A percentile compares a stretch with the other conserved stretches of the same genome.
These are phyloP conservation scores for Henricia sp. DNA, from an alignment of 53 echinoderm and acorn worm genomes.

Conservation along the genomic window DNA sequence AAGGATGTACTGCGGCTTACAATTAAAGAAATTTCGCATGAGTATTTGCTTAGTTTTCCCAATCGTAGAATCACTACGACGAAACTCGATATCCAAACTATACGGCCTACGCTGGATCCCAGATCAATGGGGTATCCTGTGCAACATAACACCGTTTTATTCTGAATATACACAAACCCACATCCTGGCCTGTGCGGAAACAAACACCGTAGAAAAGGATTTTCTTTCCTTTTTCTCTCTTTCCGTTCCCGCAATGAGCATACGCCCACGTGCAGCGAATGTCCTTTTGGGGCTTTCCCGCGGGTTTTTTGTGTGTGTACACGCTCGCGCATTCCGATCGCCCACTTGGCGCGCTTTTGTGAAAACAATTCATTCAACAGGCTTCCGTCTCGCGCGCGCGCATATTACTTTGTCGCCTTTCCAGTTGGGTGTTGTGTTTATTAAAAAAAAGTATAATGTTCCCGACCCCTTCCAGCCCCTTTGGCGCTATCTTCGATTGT, in stretches of 20 bases:
- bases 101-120: conserved; percentile 36
- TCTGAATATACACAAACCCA: conserved; percentile 38
- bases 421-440: not conserved
- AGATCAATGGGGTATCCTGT: conserved; percentile 21
- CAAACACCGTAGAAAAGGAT: conserved; percentile 3
- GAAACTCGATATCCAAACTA: conserved; percentile 42
- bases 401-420: not conserved
- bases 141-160: conserved; percentile 31
- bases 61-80: too few species aligned
- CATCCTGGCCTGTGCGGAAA: conserved; percentile 30
- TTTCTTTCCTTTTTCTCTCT: not conserved
- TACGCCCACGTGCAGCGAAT: conserved; percentile 24
- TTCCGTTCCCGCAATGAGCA: not conserved
- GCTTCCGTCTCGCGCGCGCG: conserved; percentile 25
- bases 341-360: conserved; percentile 48
- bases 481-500: conserved; percentile 32
- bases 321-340: conserved; percentile 27
- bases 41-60: too few species aligned
- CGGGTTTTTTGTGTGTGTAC: conserved; percentile 18
- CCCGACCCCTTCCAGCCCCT: not conserved
- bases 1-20: too few species aligned
- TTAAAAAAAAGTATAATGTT: conserved; percentile 7
- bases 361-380: conserved; percentile 55
- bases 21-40: too few species aligned
- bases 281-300: conserved; percentile 50